A percentile compares a stretch with the other conserved stretches of the same genome.
Evolutionary conservation across 2,797 vertebrate genomes (phyloP).

Genomic region (Xiphorhynchus erythropygius): DNA sequence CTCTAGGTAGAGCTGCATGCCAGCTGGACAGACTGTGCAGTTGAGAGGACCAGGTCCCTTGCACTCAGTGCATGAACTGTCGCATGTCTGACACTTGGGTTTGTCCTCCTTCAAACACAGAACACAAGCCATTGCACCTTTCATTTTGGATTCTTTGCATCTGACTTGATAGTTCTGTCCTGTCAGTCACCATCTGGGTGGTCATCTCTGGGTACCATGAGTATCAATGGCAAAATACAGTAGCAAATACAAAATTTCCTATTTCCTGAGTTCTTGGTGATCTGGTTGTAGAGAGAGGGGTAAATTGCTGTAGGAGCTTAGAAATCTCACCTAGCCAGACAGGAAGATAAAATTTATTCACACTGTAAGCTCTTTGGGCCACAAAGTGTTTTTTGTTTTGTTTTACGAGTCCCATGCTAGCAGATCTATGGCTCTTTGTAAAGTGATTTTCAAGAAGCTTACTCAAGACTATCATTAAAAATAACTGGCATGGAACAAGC

Average conservation of each 20-base stretch:
- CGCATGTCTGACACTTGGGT: constrained; percentile 79
- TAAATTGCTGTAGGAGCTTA: neutral
- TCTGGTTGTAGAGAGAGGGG: neutral
- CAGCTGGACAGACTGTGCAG: constrained; percentile 84
- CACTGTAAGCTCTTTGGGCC: neutral
- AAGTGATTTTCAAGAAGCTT: neutral
- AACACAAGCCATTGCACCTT: neutral
- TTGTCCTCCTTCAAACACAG: constrained; percentile 60
- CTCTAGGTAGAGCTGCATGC: constrained; percentile 73
- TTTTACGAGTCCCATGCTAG: neutral
- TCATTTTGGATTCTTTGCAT: neutral
- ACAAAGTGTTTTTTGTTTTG: neutral
- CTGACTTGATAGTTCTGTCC: neutral
- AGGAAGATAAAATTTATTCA: neutral
- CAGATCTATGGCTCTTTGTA: neutral
- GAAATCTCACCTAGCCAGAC: neutral
- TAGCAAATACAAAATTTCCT: neutral
- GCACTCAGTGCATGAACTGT: constrained; percentile 85
- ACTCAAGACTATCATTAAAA: neutral
- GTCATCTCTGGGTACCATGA: neutral
- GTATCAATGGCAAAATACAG: neutral
- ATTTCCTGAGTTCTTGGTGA: neutral
- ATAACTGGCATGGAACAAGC: neutral
- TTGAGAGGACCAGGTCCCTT: constrained; percentile 82
- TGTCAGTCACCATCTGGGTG: neutral